Evolutionary conservation across 2,888 invertebrate species (phyloP).

Genomic region (Heliconius erato): DNA sequence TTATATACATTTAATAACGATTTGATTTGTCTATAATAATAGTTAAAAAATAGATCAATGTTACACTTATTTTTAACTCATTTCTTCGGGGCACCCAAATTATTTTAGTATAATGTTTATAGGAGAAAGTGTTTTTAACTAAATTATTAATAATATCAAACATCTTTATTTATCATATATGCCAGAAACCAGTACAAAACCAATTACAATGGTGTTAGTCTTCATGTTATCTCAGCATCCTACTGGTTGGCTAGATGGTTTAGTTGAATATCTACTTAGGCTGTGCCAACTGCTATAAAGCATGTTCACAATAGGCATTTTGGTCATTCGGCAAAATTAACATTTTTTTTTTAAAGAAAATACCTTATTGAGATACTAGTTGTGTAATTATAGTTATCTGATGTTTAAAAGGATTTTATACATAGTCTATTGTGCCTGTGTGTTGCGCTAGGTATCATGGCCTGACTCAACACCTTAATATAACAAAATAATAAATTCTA

Average conservation of each 20-base stretch:
- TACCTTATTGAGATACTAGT: slow-evolving; percentile 26
- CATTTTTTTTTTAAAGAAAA: slow-evolving; percentile 31
- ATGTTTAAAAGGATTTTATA: slow-evolving; percentile 34
- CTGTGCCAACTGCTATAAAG: slow-evolving; percentile 48
- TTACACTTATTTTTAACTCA: slow-evolving; percentile 44
- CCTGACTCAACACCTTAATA: slow-evolving; percentile 12
- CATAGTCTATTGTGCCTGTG: slow-evolving; percentile 33
- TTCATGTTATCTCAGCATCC: slow-evolving; percentile 23
- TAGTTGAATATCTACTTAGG: slow-evolving; percentile 36
- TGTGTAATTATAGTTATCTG: slow-evolving; percentile 14
- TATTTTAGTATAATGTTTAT: not conserved
- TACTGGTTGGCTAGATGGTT: slow-evolving; percentile 31
- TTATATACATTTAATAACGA: slow-evolving; percentile 41
- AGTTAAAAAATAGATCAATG: slow-evolving; percentile 6
- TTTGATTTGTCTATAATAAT: not conserved
- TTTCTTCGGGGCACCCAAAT: not conserved
- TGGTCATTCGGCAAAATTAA: slow-evolving; percentile 55
- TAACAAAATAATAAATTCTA: slow-evolving; percentile 18
- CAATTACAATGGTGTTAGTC: slow-evolving; percentile 6
- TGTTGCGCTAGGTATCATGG: slow-evolving; percentile 11
- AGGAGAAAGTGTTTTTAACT: not conserved
- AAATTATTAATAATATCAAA: slow-evolving; percentile 10
- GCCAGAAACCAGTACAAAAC: slow-evolving; percentile 20
- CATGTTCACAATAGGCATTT: slow-evolving; percentile 32
- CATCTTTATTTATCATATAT: not conserved